Base-by-base conservation (phyloP, 2,797 vertebrate species). In the Acanthopagrus latus region DNA sequence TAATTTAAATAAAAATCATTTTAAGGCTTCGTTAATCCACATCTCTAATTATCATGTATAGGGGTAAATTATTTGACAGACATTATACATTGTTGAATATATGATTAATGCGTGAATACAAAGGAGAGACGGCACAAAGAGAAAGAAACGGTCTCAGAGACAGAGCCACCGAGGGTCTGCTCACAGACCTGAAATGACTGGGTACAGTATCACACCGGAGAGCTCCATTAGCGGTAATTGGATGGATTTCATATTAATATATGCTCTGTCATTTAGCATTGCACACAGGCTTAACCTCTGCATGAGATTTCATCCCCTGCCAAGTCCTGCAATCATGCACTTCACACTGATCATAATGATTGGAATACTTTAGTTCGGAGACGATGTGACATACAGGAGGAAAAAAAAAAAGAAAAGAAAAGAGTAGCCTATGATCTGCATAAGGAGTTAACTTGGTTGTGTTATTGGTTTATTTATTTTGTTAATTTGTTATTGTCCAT, bases 191-290 rank as follows among this genome's bases (percentile, higher is more conserved):
- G 87, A 89, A 91, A 91, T 89, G 85, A 92, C 76, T 80, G 78
- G 82, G 81, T 90, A 86, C 73, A 82, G 83, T 83, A 82, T 91
- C 70, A 85, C 86, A 82, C 83, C 50, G 44, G 87, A 91, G 88
- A 82, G 83, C 86, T 92, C 87, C 86, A 93, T 93, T 92, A 92
- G 85, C 64, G 65, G 81, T 93, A 93, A 93, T 91, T 92, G 90
- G 92, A 87, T 88, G 90, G 85, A 90, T 91, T 91, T 94, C 72
- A 76, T 89, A 92, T 91, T 92, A 92, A 92, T 91, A 87, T 92
- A 90, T 92, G 83, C 92, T 91, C 86, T 94, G 88, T 90, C 90
- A 93, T 92, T 93, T 92, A 91, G 84, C 78, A 80, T 83, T 87
- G 85, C 89, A 90, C 81, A 90, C 84, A 84, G 85, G 78, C 86